Evolutionary conservation across 1,140 invertebrate genomes (phyloP).

Genomic region (Pteromalus puparum): DNA sequence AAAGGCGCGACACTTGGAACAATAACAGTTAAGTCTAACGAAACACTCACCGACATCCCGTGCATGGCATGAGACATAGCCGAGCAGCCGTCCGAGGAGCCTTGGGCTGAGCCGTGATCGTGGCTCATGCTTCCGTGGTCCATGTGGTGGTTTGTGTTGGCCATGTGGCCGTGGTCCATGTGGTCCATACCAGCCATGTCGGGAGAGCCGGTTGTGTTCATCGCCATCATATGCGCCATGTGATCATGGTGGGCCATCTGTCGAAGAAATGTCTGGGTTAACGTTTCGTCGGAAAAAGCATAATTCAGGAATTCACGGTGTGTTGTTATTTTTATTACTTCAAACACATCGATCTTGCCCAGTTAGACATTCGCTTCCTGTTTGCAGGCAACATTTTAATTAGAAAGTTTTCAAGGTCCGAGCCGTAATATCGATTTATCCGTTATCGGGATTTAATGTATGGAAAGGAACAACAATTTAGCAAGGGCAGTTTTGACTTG

Average conservation of each 20-base stretch:
- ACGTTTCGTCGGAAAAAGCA: too few species aligned
- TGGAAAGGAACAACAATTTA: too few species aligned
- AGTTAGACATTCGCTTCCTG: too few species aligned
- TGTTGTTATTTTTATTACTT: too few species aligned
- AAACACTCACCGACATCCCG: slow-evolving; percentile 68
- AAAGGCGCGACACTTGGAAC: neutral
- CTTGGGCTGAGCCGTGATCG: slow-evolving; percentile 33
- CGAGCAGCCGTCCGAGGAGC: slow-evolving; percentile 16
- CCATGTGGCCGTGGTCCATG: slow-evolving; percentile 46
- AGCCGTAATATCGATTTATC: too few species aligned
- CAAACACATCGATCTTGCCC: too few species aligned
- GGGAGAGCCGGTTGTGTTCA: neutral
- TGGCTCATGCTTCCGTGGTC: slow-evolving; percentile 56
- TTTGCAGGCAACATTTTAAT: too few species aligned
- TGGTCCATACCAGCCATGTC: slow-evolving; percentile 10
- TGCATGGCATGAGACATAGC: slow-evolving; percentile 55
- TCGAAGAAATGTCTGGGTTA: too few species aligned
- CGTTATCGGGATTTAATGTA: too few species aligned
- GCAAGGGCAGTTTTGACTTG: too few species aligned
- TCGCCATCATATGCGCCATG: slow-evolving; percentile 56
- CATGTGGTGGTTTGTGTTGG: slow-evolving; percentile 56
- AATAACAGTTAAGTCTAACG: neutral
- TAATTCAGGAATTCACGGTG: too few species aligned
- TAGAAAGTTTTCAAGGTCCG: too few species aligned
- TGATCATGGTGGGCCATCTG: slow-evolving; percentile 57